Base-by-base conservation (phyloP, 1,140 invertebrate genomes). In the Drosophila willistoni region DNA sequence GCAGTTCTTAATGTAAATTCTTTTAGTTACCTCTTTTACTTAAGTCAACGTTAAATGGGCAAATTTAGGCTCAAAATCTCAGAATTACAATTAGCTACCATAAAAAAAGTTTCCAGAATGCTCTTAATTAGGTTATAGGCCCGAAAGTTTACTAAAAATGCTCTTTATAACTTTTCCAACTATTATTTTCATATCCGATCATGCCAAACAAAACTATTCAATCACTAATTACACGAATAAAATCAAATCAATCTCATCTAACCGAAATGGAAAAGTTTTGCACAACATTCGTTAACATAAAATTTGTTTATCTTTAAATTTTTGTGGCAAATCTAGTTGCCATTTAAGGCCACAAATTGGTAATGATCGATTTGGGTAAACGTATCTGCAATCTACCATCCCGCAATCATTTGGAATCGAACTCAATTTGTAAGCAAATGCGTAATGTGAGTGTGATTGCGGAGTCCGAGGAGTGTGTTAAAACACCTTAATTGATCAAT, bases 401-500 rank as follows among this genome's bases (percentile, higher is more conserved):
- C 44, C n/a, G 9, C 25, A 47, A 19, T 47, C 44, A 19, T 17
- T 17, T 17, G 4, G 22, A 33, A 51, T n/a, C 25, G 41, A 39
- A 13, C 25, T 36, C 57, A 62, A 54, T 62, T 29, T 51, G 44
- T 22, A 42, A 41, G 33, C 39, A 57, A 60, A 61, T 47, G 55
- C 13, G 34, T 22, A 68, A 68, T 71, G 57, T 55, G 34, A 14
- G 9, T 29, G 39, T 56, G 10, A 3, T 3, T 59, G 54, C 22
- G 7, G 44, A 22, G 44, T 51, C 29, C 29, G 29, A 29, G 6
- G 29, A 29, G 17, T 51, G 44, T 51, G 44, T 47, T 17, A 9
- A 14, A 41, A 64, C 6, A 9, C 33, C 41, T 44, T 54, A 70
- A 68, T 66, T 51, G 14, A 47, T 33, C 44, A 57, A 65, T 74